Evolutionary conservation across 1,140 invertebrate genomes (phyloP).

Genomic region (Aphelenchoides besseyi): DNA sequence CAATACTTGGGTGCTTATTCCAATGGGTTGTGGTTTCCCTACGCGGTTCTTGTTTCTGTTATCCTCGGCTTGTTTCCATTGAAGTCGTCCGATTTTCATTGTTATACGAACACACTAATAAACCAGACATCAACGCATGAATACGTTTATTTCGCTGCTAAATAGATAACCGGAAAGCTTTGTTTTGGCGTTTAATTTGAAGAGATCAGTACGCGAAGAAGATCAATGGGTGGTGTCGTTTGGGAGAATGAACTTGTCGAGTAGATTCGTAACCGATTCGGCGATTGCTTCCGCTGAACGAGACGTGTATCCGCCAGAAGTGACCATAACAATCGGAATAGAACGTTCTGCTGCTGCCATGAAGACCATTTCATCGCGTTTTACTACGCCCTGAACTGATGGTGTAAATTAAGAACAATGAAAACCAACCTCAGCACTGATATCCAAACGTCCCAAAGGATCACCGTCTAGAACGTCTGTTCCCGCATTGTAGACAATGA

Average conservation of each 20-base stretch:
- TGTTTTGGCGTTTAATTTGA: too few relatives aligned
- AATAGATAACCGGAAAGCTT: not conserved
- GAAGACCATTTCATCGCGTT: conserved; percentile 79
- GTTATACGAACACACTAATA: too few relatives aligned
- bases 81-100: too few relatives aligned
- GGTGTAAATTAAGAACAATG: conserved; percentile 16
- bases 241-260: not conserved
- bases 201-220: too few relatives aligned
- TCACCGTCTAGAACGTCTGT: conserved; percentile 79
- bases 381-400: conserved; percentile 72
- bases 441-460: conserved; percentile 70
- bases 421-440: conserved; percentile 69
- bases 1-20: too few relatives aligned
- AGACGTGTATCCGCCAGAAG: conserved; percentile 78
- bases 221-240: not conserved
- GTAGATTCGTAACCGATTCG: conserved; percentile 75
- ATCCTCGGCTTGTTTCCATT: too few relatives aligned
- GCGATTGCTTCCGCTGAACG: conserved; percentile 76
- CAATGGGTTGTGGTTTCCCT: too few relatives aligned
- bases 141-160: not conserved
- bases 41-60: too few relatives aligned
- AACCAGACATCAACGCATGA: too few relatives aligned
- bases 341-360: conserved; percentile 68
- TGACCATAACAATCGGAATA: conserved; percentile 81
- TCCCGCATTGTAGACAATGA: conserved; percentile 82